A percentile compares a stretch with the other conserved stretches of the same genome.
phyloP scores from a whole-genome alignment of 37 sponge, comb jelly and placozoan species.

The Eunapius fragilis region DNA sequence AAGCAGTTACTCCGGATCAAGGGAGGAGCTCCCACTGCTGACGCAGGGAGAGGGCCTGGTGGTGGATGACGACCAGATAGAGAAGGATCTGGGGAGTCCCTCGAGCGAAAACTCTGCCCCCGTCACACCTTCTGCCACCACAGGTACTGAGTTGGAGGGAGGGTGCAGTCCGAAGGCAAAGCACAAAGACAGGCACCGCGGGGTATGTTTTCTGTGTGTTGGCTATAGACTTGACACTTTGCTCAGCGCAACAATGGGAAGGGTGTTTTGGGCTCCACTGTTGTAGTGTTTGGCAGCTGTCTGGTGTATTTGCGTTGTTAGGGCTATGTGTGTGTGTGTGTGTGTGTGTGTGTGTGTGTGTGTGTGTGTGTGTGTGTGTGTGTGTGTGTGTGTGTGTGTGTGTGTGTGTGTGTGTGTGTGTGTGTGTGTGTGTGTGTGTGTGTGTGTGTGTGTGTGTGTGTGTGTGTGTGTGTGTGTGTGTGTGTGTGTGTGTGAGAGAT shows the following conservation, averaged over 20 bases:
- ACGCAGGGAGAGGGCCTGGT: not conserved
- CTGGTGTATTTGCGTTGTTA: not conserved
- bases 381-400: not conserved
- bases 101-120: not conserved
- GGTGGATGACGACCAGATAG: constrained; percentile 27
- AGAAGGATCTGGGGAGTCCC: constrained; percentile 3
- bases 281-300: not conserved
- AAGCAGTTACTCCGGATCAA: constrained; percentile 52
- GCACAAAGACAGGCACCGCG: not conserved
- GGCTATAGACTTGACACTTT: not conserved
- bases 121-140: not conserved
- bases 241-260: constrained; percentile 2
- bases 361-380: not conserved
- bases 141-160: not conserved
- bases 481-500: too few species aligned
- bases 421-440: constrained; percentile 13
- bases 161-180: not conserved
- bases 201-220: not conserved
- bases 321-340: not conserved
- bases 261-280: not conserved
- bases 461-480: too few species aligned
- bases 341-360: constrained; percentile 1
- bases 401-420: not conserved
- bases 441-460: not conserved
- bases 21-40: not conserved